Evolutionary conservation across 2,113 vertebrate species (phyloP).

Genomic region (Indicator indicator): DNA sequence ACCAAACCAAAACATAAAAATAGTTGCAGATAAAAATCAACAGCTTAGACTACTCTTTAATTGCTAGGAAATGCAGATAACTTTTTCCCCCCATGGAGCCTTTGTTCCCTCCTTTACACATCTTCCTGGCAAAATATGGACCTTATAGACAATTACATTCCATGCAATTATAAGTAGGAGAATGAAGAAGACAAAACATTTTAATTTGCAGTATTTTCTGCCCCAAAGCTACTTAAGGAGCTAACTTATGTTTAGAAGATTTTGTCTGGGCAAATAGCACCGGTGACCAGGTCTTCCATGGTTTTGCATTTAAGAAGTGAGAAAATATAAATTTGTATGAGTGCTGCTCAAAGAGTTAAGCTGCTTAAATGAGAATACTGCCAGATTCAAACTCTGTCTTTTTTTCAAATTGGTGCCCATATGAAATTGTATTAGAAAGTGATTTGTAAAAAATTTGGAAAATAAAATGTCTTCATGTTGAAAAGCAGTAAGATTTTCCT

Average conservation of each 20-base stretch:
- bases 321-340: neutral
- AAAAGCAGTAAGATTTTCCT: neutral
- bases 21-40: neutral
- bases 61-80: neutral
- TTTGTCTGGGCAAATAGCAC: neutral
- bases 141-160: neutral
- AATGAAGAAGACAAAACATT: neutral
- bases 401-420: neutral
- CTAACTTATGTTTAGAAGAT: neutral
- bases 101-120: neutral
- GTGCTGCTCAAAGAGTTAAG: neutral
- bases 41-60: neutral
- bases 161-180: neutral
- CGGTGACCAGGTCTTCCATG: neutral
- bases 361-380: neutral
- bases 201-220: neutral
- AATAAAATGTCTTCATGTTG: neutral
- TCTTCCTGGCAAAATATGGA: neutral
- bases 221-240: neutral
- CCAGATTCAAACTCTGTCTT: neutral
- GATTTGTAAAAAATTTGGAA: neutral
- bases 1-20: neutral
- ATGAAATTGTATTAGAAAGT: neutral
- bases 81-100: fast-evolving
- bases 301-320: neutral